Evolutionary conservation across 1,140 invertebrate species (phyloP), one percentile per base, ranked within the genome.

Genomic region (Paraescarpia echinospica): DNA sequence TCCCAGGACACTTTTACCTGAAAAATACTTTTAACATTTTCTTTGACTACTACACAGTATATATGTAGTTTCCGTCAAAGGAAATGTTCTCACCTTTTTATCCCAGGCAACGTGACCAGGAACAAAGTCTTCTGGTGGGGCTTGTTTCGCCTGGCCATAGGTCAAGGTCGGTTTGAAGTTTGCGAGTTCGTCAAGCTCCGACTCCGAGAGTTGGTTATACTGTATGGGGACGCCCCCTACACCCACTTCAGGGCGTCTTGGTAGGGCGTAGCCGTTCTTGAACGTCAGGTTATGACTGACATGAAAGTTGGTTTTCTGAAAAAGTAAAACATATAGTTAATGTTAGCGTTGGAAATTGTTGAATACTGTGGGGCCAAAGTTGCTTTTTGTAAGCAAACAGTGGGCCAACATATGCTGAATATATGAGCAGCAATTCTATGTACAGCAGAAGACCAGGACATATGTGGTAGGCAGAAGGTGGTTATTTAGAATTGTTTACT

Each of bases 71-170:
- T 34, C 33, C 14, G 33, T 34, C 33, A 91, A 41, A 91, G n/a
- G n/a, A 91, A 34, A 89, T 33, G 18, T 35, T 92, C 89, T 48
- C 59, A 96, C 97, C 94, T 98, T 97, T 95, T 98, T 97, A 94
- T 98, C 98, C 94, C 97, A 98, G 33, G 97, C 96, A 1, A 97
- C 97, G 96, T 97, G 98, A 94, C 97, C 97, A 0, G 98, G 98
- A 12, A 97, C 95, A 94, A 98, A 97, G 59, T 95, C 95, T 90
- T 97, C 97, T 33, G 97, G 97, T 89, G 97, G 95, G 0, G 97
- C 96, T 91, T 97, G 96, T 93, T 97, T 96, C 94, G 97, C 97
- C 92, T 97, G 96, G 1, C 98, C 98, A 94, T 98, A 98, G 2
- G 97, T 98, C 93, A 98, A 95, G 1, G 97, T 97, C 35, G 98